Evolutionary conservation across 1,140 invertebrate genomes (phyloP).

Genomic region (Holcopasites calliopsidis): DNA sequence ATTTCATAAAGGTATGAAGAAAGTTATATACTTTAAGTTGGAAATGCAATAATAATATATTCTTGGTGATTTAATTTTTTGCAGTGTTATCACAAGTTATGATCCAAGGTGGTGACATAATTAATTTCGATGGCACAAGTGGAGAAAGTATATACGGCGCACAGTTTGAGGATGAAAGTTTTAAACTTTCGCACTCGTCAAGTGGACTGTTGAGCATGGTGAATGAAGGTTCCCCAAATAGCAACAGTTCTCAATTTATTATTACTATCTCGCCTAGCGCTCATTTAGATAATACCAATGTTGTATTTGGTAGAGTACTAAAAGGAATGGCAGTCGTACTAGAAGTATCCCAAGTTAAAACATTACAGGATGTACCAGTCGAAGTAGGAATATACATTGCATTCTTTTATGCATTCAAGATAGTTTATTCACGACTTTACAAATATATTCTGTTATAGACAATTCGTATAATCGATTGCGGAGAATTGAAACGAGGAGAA

Average conservation of each 20-base stretch:
- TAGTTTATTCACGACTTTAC: background rate
- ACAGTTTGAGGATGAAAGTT: constrained; percentile 95
- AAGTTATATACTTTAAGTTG: constrained; percentile 87
- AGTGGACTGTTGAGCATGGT: constrained; percentile 93
- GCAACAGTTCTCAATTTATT: constrained; percentile 97
- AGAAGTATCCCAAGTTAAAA: constrained; percentile 83
- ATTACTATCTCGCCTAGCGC: constrained; percentile 91
- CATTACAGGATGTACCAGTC: constrained; percentile 81
- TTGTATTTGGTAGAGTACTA: constrained; percentile 92
- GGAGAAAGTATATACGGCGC: constrained; percentile 97
- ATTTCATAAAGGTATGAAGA: constrained; percentile 86
- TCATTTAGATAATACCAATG: constrained; percentile 94
- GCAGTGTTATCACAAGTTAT: constrained; percentile 87
- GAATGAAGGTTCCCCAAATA: constrained; percentile 90
- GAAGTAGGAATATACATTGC: constrained; percentile 73
- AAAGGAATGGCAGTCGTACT: constrained; percentile 85
- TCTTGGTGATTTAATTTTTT: constrained; percentile 49
- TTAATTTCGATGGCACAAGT: constrained; percentile 89
- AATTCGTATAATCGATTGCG: constrained; percentile 86
- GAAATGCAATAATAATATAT: constrained; percentile 65
- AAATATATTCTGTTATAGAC: constrained; percentile 74
- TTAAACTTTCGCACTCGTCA: constrained; percentile 83
- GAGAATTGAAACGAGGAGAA: constrained; percentile 83
- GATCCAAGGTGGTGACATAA: constrained; percentile 92
- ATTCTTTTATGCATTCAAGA: background rate